phyloP scores from a whole-genome alignment of 2,888 invertebrate genomes.

The Apantesis nais region DNA sequence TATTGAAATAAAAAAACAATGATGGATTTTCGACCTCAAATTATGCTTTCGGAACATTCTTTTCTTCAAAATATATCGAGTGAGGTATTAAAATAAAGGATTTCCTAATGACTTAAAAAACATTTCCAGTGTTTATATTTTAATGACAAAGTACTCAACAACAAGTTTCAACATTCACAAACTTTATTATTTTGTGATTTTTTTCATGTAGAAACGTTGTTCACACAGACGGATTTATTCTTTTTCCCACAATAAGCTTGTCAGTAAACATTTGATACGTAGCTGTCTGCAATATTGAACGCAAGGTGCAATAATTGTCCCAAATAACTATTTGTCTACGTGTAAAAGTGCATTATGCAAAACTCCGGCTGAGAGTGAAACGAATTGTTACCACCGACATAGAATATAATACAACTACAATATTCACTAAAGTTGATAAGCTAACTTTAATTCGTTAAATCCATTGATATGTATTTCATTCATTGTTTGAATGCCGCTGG shows the following conservation, averaged over 20 bases:
- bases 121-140: too few species aligned
- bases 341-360: background rate
- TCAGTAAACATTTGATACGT: background rate
- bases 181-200: too few species aligned
- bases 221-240: too few species aligned
- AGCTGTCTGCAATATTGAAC: background rate
- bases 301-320: background rate
- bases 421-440: background rate
- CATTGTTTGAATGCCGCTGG: constrained; percentile 1
- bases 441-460: constrained; percentile 1
- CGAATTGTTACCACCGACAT: background rate
- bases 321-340: background rate
- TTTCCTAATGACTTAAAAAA: too few species aligned
- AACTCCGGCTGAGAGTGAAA: background rate
- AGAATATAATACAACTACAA: background rate
- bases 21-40: too few species aligned
- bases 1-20: background rate
- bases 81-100: too few species aligned
- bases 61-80: too few species aligned
- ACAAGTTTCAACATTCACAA: too few species aligned
- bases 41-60: too few species aligned
- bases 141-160: too few species aligned
- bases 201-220: too few species aligned
- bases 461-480: constrained; percentile 13
- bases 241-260: too few species aligned